Evolutionary conservation across 2,888 invertebrate genomes (phyloP), one percentile per base, ranked within the genome.

Genomic region (Podotricha telesiphe): DNA sequence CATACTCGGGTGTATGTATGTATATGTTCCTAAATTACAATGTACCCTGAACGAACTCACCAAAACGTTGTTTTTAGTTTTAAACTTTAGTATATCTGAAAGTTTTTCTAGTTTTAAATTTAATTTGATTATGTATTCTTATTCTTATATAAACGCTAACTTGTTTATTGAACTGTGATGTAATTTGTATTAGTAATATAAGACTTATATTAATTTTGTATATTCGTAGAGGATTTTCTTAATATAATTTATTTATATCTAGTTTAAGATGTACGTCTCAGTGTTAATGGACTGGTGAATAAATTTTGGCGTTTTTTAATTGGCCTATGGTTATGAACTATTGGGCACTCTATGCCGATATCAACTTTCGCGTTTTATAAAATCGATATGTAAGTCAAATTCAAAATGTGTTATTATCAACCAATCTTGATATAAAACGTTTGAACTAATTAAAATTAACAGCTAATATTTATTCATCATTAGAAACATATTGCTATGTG

Each of bases 141-240:
- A 86, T 84, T 55, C 55, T 84, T 83, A 86, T 71, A 68, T 82
- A 83, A 62, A 80, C 78, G 86, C 86, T 90, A 90, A 90, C 89
- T 90, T 93, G 83, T 92, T 92, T 92, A 92, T 79, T 92, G 90
- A 93, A 93, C 93, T 93, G 93, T 93, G 93, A 93, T 93, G 93
- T 92, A 89, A 91, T 91, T 93, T 82, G 91, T 93, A 93, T 93
- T 93, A 91, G 89, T 89, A 90, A 81, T 74, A 79, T 91, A 92
- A 91, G 90, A 74, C 83, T 87, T 91, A 85, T 91, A 91, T 90
- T 92, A 87, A 89, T 91, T 93, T 92, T 93, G 93, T 93, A 93
- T 91, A 93, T 92, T 91, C 87, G 88, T 91, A 90, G 89, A 89
- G 82, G 82, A 82, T 88, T 89, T 87, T 89, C 86, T 82, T 90